Evolutionary conservation across 2,888 invertebrate species (phyloP).

Genomic region (Baccha elongata): DNA sequence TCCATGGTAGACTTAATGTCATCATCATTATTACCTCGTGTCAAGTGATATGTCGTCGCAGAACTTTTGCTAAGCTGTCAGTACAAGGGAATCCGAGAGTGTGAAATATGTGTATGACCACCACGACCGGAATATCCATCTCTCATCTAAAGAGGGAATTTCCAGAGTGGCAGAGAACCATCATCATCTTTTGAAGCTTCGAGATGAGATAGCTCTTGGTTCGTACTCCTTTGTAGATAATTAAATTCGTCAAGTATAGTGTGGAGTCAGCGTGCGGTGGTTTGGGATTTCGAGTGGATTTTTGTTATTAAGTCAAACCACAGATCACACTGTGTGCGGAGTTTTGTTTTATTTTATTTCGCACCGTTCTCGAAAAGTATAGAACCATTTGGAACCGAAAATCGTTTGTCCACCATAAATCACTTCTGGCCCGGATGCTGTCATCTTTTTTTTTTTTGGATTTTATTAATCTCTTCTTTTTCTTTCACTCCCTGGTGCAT

Average conservation of each 20-base stretch:
- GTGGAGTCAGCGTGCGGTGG: slow-evolving; percentile 33
- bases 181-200: slow-evolving; percentile 35
- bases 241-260: slow-evolving; percentile 68
- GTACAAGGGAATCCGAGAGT: slow-evolving; percentile 24
- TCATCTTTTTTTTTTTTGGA: slow-evolving; percentile 68
- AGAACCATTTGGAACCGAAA: slow-evolving; percentile 66
- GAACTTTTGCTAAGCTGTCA: slow-evolving; percentile 62
- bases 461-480: slow-evolving; percentile 67
- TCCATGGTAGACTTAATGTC: slow-evolving; percentile 64
- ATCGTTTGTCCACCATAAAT: slow-evolving; percentile 74
- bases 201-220: slow-evolving; percentile 28
- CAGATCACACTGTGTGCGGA: not conserved
- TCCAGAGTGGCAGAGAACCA: not conserved
- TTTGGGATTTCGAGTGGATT: slow-evolving; percentile 42
- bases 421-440: slow-evolving; percentile 71
- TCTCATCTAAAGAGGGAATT: not conserved
- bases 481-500: slow-evolving; percentile 18
- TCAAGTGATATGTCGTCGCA: slow-evolving; percentile 66
- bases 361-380: not conserved
- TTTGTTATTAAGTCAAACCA: slow-evolving; percentile 65
- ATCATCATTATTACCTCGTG: slow-evolving; percentile 71
- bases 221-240: slow-evolving; percentile 53
- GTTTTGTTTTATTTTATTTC: slow-evolving; percentile 25
- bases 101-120: slow-evolving; percentile 71
- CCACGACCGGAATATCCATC: slow-evolving; percentile 38